Base-by-base conservation (phyloP, 2,888 invertebrate species). In the Lithophane ornitopus region DNA sequence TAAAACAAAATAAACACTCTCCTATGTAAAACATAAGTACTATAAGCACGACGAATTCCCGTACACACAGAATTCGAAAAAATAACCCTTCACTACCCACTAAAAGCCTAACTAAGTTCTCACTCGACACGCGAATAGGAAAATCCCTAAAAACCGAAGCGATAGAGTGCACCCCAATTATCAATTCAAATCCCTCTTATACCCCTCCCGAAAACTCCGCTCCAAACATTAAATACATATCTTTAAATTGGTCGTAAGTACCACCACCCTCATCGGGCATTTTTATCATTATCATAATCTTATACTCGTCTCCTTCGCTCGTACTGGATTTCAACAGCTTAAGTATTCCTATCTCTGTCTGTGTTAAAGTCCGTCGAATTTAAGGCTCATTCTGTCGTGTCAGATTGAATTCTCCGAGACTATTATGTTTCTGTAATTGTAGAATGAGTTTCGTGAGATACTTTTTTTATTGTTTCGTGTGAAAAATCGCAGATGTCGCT, bases 221-320 rank as follows among this genome's bases (percentile, higher is more conserved):
- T 91, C 78, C 91, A 88, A 94, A 94, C 95, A 94, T 96, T 96
- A 96, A 96, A 95, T 95, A 95, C 95, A 95, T 96, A 95, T 95
- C 95, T 95, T 94, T 93, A 95, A 96, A 96, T 96, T 95, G 95
- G 93, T 95, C 92, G 93, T 95, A 96, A 95, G 95, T 93, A 95
- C 93, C 89, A 89, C 94, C 95, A 93, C 95, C 95, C 95, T 95
- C 94, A 94, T 94, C 93, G 92, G 90, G 91, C 92, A 94, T 94
- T 95, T 95, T 95, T 95, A 94, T 94, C 91, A 92, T 95, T 94
- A 96, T 95, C 95, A 96, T 96, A 96, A 96, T 95, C 96, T 93
- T 89, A 85, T 84, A 84, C 80, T 90, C 87, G 88, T 95, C 93
- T 90, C 92, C 82, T 79, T 95, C 91, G 19, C 81, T 67, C 92